Percentiles rank a stretch among this genome's conserved stretches.
phyloP scores from a whole-genome alignment of 2,888 invertebrate species.

The Aphodius granarius region DNA sequence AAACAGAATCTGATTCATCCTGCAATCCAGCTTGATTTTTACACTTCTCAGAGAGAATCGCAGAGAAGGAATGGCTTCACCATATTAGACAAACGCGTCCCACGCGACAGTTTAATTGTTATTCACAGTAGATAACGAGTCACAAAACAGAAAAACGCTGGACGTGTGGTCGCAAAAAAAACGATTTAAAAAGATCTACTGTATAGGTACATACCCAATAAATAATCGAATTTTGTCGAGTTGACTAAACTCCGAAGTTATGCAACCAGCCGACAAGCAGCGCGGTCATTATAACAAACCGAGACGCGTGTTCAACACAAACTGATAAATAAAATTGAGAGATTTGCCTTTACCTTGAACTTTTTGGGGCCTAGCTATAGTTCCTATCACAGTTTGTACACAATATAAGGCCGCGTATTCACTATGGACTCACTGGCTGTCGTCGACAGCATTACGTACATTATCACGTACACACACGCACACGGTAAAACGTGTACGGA shows the following conservation, averaged over 20 bases:
- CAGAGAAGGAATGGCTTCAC: neutral
- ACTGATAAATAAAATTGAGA: neutral
- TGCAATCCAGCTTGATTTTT: neutral
- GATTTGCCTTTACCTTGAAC: neutral
- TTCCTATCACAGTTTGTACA: neutral
- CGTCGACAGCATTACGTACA: neutral
- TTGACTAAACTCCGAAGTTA: neutral
- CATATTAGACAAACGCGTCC: neutral
- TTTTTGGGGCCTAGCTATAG: neutral
- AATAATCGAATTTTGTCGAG: neutral
- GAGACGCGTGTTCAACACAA: neutral
- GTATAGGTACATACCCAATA: neutral
- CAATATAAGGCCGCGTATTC: too few species aligned
- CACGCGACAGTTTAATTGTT: neutral
- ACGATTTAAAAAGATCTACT: neutral
- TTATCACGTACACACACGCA: neutral
- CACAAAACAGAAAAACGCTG: too few species aligned
- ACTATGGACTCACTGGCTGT: neutral
- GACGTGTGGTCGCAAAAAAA: too few species aligned
- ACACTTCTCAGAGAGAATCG: neutral
- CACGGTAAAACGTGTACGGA: neutral
- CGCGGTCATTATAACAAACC: neutral
- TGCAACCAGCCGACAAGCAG: neutral
- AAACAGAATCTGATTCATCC: neutral
- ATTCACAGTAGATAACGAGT: too few species aligned